These are phyloP conservation scores for Pseudomyrmex gracilis DNA, from an alignment of 1,140 invertebrate species.

Conservation along the genomic window DNA sequence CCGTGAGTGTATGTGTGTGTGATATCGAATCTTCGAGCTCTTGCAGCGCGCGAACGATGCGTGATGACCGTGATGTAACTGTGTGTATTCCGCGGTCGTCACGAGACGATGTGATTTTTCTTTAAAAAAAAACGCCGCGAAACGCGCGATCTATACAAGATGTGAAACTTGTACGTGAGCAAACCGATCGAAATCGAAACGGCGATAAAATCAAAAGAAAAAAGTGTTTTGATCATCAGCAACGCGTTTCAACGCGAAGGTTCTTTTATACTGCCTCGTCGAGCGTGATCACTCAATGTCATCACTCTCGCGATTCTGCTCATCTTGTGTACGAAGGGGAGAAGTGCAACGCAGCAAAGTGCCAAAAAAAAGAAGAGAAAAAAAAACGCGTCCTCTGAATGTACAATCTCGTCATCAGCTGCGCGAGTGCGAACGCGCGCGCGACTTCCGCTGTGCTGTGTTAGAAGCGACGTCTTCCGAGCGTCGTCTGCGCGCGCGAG, in stretches of 20 bases:
- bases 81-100: not conserved
- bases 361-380: constrained; percentile 70
- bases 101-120: constrained; percentile 1
- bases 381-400: constrained; percentile 11
- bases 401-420: not conserved
- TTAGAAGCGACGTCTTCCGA: not conserved
- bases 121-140: not conserved
- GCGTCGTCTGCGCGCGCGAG: not conserved
- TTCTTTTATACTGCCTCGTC: constrained; percentile 24
- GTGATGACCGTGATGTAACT: constrained; percentile 9
- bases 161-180: not conserved
- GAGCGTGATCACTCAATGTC: not conserved
- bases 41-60: not conserved
- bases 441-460: not conserved
- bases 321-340: not conserved
- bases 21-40: not conserved
- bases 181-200: constrained; percentile 27
- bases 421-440: not conserved
- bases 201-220: not conserved
- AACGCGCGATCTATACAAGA: not conserved
- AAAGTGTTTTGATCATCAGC: constrained; percentile 12
- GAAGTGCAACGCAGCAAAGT: constrained; percentile 53
- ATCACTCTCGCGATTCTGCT: constrained; percentile 2
- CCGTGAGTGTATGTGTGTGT: not conserved
- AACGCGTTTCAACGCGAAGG: not conserved